A percentile compares a stretch with the other conserved stretches of the same genome.
phyloP scores from a whole-genome alignment of 2,113 vertebrate genomes.

The Ia io region DNA sequence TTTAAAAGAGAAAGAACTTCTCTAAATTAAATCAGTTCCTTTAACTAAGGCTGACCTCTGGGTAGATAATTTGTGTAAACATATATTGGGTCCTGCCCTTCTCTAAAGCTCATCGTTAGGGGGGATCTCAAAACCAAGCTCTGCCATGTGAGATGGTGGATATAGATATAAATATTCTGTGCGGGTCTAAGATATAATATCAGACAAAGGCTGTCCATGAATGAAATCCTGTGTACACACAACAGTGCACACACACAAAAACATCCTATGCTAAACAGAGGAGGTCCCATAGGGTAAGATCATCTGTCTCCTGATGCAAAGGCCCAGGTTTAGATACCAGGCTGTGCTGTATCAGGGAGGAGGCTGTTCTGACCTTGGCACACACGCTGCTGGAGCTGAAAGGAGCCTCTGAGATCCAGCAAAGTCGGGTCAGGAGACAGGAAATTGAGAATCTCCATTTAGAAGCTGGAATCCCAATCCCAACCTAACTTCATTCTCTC shows the following conservation, averaged over 20 bases:
- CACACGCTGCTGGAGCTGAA: not conserved
- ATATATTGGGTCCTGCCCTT: constrained; percentile 60
- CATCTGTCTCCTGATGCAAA: not conserved
- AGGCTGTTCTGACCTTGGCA: not conserved
- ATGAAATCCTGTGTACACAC: not conserved
- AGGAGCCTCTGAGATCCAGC: not conserved
- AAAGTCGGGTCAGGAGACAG: not conserved
- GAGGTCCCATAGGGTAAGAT: not conserved
- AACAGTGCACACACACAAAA: not conserved
- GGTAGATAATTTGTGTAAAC: constrained; percentile 45
- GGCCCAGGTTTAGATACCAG: not conserved
- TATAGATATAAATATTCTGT: not conserved
- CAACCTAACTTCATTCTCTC: not conserved
- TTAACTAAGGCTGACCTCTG: constrained; percentile 53
- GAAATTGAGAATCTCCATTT: not conserved
- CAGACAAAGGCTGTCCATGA: constrained; percentile 5
- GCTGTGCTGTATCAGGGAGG: not conserved
- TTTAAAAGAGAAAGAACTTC: constrained; percentile 37
- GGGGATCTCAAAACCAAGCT: constrained; percentile 10
- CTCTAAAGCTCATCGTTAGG: constrained; percentile 32
- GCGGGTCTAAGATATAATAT: not conserved
- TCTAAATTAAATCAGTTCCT: constrained; percentile 54
- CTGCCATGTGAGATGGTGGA: not conserved
- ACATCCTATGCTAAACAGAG: not conserved
- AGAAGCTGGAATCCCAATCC: not conserved